Base-by-base conservation (phyloP, 2,888 invertebrate genomes). In the Dendrolimus pini region DNA sequence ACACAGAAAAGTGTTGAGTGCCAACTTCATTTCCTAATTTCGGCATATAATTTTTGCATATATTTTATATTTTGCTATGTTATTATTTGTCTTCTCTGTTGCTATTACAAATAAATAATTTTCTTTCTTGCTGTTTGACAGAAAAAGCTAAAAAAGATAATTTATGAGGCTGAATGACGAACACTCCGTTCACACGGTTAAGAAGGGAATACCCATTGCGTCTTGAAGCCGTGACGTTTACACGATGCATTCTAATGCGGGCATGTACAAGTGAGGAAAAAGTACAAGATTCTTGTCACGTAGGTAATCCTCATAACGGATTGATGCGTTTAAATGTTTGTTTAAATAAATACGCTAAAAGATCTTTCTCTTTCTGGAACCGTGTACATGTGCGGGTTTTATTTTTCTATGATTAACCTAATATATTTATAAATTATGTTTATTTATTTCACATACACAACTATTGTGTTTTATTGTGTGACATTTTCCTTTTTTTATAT, bases 181-280 rank as follows among this genome's bases (percentile, higher is more conserved):
- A 30, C 56, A 63, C 59, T 62, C 47, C 53, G 47, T 72, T 75
- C 73, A 67, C 75, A 73, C 72, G 75, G 63, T 71, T 62, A 42
- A 60, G 56, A 30, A 67, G 74, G 77, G 73, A 72, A 74, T 70
- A 65, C 76, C 76, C 72, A 67, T 55, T 60, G 59, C 61, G 64
- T 62, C 55, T 57, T 55, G 52, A 47, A 53, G 52, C 55, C 55
- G 56, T 68, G 72, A 71, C 72, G 74, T 71, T 54, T 52, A 7
- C 55, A 52, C 54, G 52, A 13, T 58, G 66, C 66, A 66, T 68
- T 63, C 64, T 59, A 70, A 67, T 65, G 68, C 56, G 58, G 54
- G 53, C 69, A 65, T 63, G 68, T 64, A 60, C 54, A 41, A 41
- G 30, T 52, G 61, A 65, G 62, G 61, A 66, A 69, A 67, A 68